Conservation (phyloP, 2,888 invertebrate genomes). For the Phortica magna region DNA sequence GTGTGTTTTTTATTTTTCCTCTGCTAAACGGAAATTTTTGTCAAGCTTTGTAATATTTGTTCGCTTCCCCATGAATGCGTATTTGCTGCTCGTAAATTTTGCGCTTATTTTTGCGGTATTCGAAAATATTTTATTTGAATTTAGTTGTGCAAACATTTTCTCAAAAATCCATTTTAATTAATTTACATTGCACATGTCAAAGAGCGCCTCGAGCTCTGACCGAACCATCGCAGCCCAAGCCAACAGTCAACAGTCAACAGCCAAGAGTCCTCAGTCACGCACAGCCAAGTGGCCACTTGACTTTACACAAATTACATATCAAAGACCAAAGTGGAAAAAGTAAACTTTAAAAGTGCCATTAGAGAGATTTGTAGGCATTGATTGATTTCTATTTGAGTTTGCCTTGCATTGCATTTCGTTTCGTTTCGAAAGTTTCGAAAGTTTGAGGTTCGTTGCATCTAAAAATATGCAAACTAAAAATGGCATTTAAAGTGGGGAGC, state of each 20-base stretch:
- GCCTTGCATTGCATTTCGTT: not conserved
- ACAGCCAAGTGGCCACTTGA: not conserved
- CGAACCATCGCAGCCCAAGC: not conserved
- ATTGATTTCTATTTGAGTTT: slow-evolving; percentile 63
- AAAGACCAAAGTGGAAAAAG: not conserved
- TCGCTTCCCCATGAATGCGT: slow-evolving; percentile 9
- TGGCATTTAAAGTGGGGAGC: slow-evolving; percentile 40
- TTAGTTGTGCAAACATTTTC: slow-evolving; percentile 40
- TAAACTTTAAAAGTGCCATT: not conserved
- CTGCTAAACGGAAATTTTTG: not conserved
- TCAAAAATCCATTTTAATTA: slow-evolving; percentile 11
- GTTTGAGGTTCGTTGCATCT: slow-evolving; percentile 41
- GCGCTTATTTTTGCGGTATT: slow-evolving; percentile 62
- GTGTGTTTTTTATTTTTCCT: not conserved
- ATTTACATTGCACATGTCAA: not conserved
- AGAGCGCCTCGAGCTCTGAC: not conserved
- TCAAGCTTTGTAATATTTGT: slow-evolving; percentile 18
- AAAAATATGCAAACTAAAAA: slow-evolving; percentile 56
- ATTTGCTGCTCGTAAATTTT: slow-evolving; percentile 63
- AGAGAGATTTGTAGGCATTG: slow-evolving; percentile 53
- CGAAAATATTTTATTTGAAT: slow-evolving; percentile 51
- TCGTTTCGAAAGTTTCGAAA: slow-evolving; percentile 2
- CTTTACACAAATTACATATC: not conserved
- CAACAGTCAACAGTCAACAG: not conserved
- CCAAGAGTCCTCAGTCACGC: not conserved